Percentiles rank a stretch among this genome's conserved stretches.
phyloP scores from a whole-genome alignment of 2,888 invertebrate species.

The Eudemis profundana region DNA sequence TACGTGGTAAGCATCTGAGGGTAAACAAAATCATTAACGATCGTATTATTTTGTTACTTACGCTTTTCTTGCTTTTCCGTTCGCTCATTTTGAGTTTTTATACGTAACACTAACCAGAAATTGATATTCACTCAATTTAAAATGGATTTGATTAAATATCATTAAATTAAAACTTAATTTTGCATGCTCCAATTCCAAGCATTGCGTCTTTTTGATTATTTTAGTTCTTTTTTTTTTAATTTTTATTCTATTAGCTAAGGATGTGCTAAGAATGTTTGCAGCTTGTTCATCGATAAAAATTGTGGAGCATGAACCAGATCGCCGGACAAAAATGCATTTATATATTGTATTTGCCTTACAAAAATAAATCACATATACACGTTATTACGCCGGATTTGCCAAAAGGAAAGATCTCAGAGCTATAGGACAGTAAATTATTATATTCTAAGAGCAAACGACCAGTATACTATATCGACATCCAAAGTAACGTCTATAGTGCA shows the following conservation, averaged over 20 bases:
- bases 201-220: not conserved
- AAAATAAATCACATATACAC: no score
- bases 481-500: not conserved
- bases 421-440: no score
- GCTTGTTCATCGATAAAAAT: slow-evolving; percentile 13
- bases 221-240: no score
- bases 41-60: slow-evolving; percentile 54
- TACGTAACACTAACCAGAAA: not conserved
- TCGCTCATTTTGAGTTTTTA: slow-evolving; percentile 65
- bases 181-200: not conserved
- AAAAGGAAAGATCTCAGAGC: no score
- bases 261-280: no score
- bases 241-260: not conserved
- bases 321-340: no score
- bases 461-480: not conserved
- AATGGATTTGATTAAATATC: not conserved
- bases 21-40: not conserved
- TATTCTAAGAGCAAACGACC: no score
- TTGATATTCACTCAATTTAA: slow-evolving; percentile 3
- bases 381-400: no score
- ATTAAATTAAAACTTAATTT: not conserved
- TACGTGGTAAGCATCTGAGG: not conserved
- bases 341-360: no score
- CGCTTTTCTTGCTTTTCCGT: slow-evolving; percentile 76
- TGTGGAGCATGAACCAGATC: no score